Conservation (phyloP, 2,888 invertebrate species). For the Stenichneumon culpator region DNA sequence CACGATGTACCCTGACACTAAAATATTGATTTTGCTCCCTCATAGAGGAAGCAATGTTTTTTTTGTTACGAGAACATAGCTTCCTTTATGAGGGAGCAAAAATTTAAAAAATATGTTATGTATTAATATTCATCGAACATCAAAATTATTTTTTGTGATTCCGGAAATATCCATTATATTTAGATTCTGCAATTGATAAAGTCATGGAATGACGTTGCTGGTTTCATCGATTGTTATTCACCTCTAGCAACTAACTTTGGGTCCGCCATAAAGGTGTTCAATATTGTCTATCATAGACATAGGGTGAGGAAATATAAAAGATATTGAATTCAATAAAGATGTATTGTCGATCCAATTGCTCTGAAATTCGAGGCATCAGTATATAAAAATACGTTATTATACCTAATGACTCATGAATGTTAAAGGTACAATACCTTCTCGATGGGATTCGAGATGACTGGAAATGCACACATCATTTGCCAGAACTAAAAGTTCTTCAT, state of each 20-base stretch:
- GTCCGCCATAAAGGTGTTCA: background rate
- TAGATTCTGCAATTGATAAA: too few species aligned
- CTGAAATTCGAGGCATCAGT: background rate
- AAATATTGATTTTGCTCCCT: too few species aligned
- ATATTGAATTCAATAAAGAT: too few species aligned
- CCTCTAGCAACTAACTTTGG: background rate
- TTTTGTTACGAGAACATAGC: too few species aligned
- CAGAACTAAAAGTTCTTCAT: conserved; percentile 1
- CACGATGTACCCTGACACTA: too few species aligned
- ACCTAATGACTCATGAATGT: background rate
- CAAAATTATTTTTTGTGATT: too few species aligned
- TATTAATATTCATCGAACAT: background rate
- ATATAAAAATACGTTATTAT: background rate
- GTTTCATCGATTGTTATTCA: too few species aligned
- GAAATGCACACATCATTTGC: background rate
- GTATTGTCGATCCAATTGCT: background rate
- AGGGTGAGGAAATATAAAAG: background rate
- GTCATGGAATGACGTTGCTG: too few species aligned
- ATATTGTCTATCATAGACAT: background rate
- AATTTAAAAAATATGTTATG: background rate
- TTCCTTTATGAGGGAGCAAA: background rate
- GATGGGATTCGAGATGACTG: background rate
- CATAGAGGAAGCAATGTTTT: too few species aligned
- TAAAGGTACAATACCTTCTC: background rate
- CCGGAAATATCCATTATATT: too few species aligned